phyloP scores from a whole-genome alignment of 2,888 invertebrate species.

The Torymus aiolomorphi region DNA sequence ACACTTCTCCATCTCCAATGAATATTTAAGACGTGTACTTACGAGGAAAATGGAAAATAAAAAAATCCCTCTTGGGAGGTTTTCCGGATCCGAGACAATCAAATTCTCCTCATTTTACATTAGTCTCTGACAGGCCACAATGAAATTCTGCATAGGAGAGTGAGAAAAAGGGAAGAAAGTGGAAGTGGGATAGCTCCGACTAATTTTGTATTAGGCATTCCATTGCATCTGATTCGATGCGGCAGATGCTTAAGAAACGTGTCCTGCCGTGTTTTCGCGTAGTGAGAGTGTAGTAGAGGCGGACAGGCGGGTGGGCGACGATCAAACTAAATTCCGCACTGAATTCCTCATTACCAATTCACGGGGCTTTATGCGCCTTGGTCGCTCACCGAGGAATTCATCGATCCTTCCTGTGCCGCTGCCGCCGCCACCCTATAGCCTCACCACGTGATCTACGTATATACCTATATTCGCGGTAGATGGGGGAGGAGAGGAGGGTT shows the following conservation, averaged over 20 bases:
- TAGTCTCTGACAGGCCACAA: too few relatives aligned
- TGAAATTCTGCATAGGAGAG: too few relatives aligned
- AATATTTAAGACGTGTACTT: too few relatives aligned
- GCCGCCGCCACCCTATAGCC: neutral
- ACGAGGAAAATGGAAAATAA: too few relatives aligned
- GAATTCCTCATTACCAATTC: constrained; percentile 47
- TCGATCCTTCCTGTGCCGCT: constrained; percentile 18
- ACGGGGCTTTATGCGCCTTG: constrained; percentile 35
- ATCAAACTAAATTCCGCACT: constrained; percentile 40
- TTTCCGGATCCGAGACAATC: too few relatives aligned
- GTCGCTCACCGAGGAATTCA: constrained; percentile 40
- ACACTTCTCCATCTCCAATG: too few relatives aligned
- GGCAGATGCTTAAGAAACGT: constrained; percentile 8
- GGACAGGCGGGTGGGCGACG: neutral
- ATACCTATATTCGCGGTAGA: neutral
- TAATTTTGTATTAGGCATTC: constrained; percentile 31
- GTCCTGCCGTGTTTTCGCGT: neutral
- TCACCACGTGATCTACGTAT: too few relatives aligned
- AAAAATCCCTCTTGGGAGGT: too few relatives aligned
- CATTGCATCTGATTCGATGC: neutral
- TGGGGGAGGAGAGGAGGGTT: constrained; percentile 7
- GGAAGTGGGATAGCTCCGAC: neutral
- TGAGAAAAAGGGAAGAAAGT: too few relatives aligned
- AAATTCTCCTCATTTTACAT: too few relatives aligned
- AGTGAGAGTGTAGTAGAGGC: neutral